phyloP scores from a whole-genome alignment of 2,797 vertebrate species.

The Amphiprion clarkii region DNA sequence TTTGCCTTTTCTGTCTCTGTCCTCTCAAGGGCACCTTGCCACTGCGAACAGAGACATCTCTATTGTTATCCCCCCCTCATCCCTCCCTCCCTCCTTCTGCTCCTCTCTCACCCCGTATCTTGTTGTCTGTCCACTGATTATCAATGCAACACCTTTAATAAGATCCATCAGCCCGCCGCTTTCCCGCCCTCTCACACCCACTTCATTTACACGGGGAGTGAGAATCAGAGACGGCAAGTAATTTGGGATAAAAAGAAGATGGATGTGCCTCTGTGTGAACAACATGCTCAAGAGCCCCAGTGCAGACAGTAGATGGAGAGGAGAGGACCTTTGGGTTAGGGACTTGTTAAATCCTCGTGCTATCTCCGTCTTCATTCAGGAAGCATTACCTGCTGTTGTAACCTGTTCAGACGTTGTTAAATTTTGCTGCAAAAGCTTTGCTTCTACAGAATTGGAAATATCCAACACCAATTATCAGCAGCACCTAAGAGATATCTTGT shows the following conservation, averaged over 20 bases:
- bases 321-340: conserved; percentile 50
- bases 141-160: conserved; percentile 82
- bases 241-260: conserved; percentile 82
- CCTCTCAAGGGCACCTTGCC: conserved; percentile 66
- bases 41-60: conserved; percentile 56
- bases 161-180: conserved; percentile 65
- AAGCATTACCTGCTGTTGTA: conserved; percentile 47
- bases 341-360: conserved; percentile 41
- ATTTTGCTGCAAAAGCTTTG: conserved; percentile 20
- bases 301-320: conserved; percentile 59
- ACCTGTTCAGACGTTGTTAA: background rate
- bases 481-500: background rate
- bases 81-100: conserved; percentile 7
- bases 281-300: conserved; percentile 59
- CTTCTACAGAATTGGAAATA: conserved; percentile 16
- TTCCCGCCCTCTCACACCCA: conserved; percentile 64
- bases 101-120: conserved; percentile 27
- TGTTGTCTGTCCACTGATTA: conserved; percentile 70
- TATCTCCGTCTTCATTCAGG: conserved; percentile 62
- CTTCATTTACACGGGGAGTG: conserved; percentile 73
- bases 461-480: conserved; percentile 23
- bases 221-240: conserved; percentile 71
- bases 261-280: conserved; percentile 71
- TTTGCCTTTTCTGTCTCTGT: conserved; percentile 36
- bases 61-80: conserved; percentile 39